Base-by-base conservation (phyloP, 92 coral and sea anemone species). In the Bergia sp. region DNA sequence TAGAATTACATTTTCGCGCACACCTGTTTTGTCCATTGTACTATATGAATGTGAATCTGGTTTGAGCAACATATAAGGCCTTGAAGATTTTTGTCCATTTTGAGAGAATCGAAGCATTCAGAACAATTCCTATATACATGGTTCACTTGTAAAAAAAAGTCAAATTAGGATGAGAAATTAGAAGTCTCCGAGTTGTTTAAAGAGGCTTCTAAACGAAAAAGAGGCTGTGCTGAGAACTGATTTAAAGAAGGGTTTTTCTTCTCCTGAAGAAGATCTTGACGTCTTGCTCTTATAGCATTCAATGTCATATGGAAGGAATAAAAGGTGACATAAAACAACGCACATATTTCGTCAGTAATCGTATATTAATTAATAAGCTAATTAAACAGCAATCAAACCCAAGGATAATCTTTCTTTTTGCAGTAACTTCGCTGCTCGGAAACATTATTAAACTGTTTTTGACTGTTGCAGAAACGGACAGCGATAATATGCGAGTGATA, bases 311-410 rank as follows among this genome's bases (percentile, higher is more conserved):
- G 86, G 86, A 21, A 44, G 39, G 23, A 29, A 45, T 67, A 83
- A 42, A 37, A 82, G 37, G 41, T 66, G 75, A 72, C 21, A 69
- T 43, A 16, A 42, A 37, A 9, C n/a, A 80, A 1, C 40, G 16
- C 69, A 80, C 85, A 80, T 80, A 57, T 58, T 47, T 37, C 71
- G 21, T 55, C 57, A 80, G 57, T 80, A 80, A 57, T 65, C 85
- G 13, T 57, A 18, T 61, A 57, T n/a, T 80, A 36, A 84, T 71
- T 47, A 84, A 84, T 84, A 15, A 15, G 87, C 87, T 84, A 84
- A 71, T 71, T 15, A 69, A 71, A 12, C n/a, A 23, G 42, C 61
- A 69, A 45, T 69, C 58, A 72, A 45, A 29, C 36, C 79, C 5
- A 38, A n/a, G 39, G 87, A 73, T 69, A 43, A 66, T 69, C 39